phyloP scores from a whole-genome alignment of 2,888 invertebrate species.

The Amiota mariae region DNA sequence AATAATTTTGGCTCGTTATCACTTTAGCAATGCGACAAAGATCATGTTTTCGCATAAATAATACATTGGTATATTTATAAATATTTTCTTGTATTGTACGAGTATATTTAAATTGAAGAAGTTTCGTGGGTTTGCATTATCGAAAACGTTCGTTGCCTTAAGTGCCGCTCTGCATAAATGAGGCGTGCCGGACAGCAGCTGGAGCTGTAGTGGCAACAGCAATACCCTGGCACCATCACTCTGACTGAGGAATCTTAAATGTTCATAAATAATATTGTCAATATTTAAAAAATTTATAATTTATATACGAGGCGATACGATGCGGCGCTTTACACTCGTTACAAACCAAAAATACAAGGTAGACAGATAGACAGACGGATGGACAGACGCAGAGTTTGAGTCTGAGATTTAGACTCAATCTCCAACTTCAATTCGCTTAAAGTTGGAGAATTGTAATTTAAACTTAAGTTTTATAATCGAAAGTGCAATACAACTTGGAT shows the following conservation, averaged over 20 bases:
- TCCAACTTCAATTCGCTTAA: not conserved
- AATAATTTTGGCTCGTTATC: slow-evolving; percentile 29
- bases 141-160: not conserved
- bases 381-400: not conserved
- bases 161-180: slow-evolving; percentile 17
- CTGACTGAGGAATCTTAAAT: slow-evolving; percentile 32
- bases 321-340: not conserved
- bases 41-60: slow-evolving; percentile 30
- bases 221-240: not conserved
- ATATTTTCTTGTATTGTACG: no score
- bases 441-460: slow-evolving; percentile 19
- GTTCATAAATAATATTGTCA: slow-evolving; percentile 42
- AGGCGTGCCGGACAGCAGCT: slow-evolving; percentile 11
- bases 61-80: no score
- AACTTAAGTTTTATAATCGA: slow-evolving; percentile 36
- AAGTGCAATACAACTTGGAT: slow-evolving; percentile 33
- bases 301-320: slow-evolving; percentile 28
- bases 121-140: not conserved
- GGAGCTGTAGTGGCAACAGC: not conserved
- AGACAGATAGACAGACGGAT: not conserved
- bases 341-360: not conserved
- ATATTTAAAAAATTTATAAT: slow-evolving; percentile 37
- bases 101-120: no score
- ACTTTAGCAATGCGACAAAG: slow-evolving; percentile 16
- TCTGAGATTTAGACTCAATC: not conserved